Base-by-base conservation (phyloP, 2,888 invertebrate species). In the Luffia ferchaultella region DNA sequence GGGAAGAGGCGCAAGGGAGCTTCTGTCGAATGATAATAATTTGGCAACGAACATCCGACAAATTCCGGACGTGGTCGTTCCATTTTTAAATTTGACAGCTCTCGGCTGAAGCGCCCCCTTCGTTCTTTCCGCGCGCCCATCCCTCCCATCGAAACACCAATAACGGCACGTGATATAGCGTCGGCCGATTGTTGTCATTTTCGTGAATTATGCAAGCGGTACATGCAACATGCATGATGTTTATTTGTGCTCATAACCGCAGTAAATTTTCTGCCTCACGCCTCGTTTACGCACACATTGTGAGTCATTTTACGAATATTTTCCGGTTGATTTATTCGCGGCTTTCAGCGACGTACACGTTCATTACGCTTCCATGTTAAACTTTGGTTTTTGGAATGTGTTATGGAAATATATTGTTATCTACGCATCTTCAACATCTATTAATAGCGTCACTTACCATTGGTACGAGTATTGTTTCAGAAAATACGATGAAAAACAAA, bases 11-110 rank as follows among this genome's bases (percentile, higher is more conserved):
- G 56, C 54, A 60, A n/a, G 42, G 50, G 58, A 52, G 60, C 69
- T 70, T 68, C 68, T 62, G 65, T 62, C 70, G 78, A 80, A 82
- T 80, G 78, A 78, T 73, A 82, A 79, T 82, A 76, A 78, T 80
- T 80, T 80, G 77, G 77, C 75, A 75, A 67, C 69, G 68, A 72
- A 68, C 71, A 73, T 75, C 74, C 76, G 72, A 70, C 69, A 60
- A 74, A 76, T 75, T 75, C 76, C 72, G 73, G 73, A 76, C 73
- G 75, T 73, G 73, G 77, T 73, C 71, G 73, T 73, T 76, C 70
- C 73, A 76, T 79, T 82, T 82, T 83, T 79, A 79, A 30, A 30
- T 3, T 30, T 12, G 30, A 82, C 78, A 79, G 75, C 65, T 72
- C 71, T 72, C 70, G 45, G 45, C 55, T 12, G 30, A 30, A 53